Evolutionary conservation across 1,140 invertebrate genomes (phyloP).

Genomic region (Homarus americanus): DNA sequence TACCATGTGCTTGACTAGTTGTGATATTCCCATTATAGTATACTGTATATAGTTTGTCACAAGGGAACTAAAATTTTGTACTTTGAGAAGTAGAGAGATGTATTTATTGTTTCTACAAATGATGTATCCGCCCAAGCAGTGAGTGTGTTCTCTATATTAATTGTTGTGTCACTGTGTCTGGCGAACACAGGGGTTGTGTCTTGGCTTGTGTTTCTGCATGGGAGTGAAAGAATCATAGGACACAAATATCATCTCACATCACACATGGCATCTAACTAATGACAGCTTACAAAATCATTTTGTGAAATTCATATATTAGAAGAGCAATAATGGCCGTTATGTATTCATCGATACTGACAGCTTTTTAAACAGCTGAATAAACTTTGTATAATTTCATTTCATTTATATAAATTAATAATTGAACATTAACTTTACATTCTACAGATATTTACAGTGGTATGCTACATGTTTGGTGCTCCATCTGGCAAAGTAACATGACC

Average conservation of each 20-base stretch:
- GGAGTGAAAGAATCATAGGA: neutral
- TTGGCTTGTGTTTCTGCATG: conserved; percentile 14
- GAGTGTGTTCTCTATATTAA: conserved; percentile 43
- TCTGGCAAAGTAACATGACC: too few species aligned
- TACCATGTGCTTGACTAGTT: conserved; percentile 59
- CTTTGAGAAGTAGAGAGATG: conserved; percentile 42
- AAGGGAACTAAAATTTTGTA: conserved; percentile 36
- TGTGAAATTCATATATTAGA: neutral
- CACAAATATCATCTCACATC: conserved; percentile 21
- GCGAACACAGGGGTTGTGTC: conserved; percentile 26
- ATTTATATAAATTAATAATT: too few species aligned
- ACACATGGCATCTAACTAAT: conserved; percentile 20
- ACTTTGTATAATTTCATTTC: neutral
- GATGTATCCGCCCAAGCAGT: conserved; percentile 62
- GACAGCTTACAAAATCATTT: conserved; percentile 1
- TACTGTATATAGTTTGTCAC: conserved; percentile 45
- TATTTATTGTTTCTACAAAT: conserved; percentile 67
- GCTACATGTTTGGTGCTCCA: too few species aligned
- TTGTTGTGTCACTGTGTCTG: conserved; percentile 51
- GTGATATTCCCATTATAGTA: conserved; percentile 50
- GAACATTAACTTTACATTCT: too few species aligned
- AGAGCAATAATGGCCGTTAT: neutral
- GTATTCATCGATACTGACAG: neutral
- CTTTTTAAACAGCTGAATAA: neutral
- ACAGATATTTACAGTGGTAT: too few species aligned